phyloP scores from a whole-genome alignment of 2,888 invertebrate genomes.

The Deilephila elpenor region DNA sequence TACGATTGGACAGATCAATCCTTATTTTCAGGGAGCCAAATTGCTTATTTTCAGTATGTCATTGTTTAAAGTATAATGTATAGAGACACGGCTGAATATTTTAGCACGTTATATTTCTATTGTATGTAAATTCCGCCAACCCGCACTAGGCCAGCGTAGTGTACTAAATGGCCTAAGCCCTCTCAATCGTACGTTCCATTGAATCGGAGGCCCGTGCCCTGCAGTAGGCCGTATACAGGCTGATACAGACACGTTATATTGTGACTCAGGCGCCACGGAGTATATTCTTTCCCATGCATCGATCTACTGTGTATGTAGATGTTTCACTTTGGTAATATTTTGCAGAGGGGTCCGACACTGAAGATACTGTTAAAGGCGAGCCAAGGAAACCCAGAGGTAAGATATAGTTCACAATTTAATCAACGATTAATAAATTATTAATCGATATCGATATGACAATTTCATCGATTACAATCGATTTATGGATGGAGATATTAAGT shows the following conservation, averaged over 20 bases:
- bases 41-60: too few relatives aligned
- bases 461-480: neutral
- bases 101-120: too few relatives aligned
- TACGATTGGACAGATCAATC: too few relatives aligned
- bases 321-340: constrained; percentile 72
- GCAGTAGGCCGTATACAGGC: too few relatives aligned
- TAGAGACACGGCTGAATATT: too few relatives aligned
- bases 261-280: constrained; percentile 3
- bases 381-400: constrained; percentile 75
- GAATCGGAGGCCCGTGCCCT: too few relatives aligned
- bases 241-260: neutral
- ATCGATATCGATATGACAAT: neutral
- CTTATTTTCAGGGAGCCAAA: too few relatives aligned
- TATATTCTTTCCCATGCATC: constrained; percentile 39
- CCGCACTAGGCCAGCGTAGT: too few relatives aligned
- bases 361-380: constrained; percentile 76
- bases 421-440: neutral
- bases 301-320: constrained; percentile 47
- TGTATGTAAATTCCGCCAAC: too few relatives aligned
- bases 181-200: too few relatives aligned
- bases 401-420: constrained; percentile 34
- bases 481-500: neutral
- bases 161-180: too few relatives aligned
- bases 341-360: constrained; percentile 81
- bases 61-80: too few relatives aligned